phyloP scores from a whole-genome alignment of 2,797 vertebrate genomes.

The Vultur gryphus region DNA sequence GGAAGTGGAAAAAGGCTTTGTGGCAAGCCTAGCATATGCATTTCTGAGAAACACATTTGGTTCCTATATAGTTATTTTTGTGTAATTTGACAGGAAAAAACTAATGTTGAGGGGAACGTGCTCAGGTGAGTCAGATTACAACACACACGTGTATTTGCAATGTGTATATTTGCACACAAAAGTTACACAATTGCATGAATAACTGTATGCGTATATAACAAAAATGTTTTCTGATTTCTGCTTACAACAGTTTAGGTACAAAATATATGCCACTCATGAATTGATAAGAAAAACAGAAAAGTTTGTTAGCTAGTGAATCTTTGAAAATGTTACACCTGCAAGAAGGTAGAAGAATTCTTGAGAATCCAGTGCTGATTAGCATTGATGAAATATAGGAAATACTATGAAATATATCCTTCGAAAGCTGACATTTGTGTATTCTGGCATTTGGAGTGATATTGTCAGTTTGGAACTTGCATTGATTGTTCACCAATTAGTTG shows the following conservation, averaged over 20 bases:
- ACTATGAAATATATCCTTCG: neutral
- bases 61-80: neutral
- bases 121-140: neutral
- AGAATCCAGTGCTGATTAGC: neutral
- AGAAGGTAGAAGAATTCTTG: neutral
- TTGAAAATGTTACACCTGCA: neutral
- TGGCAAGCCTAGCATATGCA: neutral
- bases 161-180: neutral
- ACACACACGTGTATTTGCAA: neutral
- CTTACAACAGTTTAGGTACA: neutral
- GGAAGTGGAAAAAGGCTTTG: slow-evolving; percentile 15
- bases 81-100: neutral
- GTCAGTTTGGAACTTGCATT: neutral
- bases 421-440: neutral
- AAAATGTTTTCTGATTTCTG: neutral
- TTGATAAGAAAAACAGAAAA: neutral
- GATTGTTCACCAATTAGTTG: neutral
- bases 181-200: neutral
- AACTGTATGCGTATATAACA: neutral
- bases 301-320: neutral
- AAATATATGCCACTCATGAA: neutral
- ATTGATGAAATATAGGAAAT: neutral
- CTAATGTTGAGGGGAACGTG: neutral
- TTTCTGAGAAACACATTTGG: neutral
- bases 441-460: neutral